These are phyloP conservation scores for Sylvia atricapilla DNA, from an alignment of 2,113 vertebrate species.

Conservation along the genomic window DNA sequence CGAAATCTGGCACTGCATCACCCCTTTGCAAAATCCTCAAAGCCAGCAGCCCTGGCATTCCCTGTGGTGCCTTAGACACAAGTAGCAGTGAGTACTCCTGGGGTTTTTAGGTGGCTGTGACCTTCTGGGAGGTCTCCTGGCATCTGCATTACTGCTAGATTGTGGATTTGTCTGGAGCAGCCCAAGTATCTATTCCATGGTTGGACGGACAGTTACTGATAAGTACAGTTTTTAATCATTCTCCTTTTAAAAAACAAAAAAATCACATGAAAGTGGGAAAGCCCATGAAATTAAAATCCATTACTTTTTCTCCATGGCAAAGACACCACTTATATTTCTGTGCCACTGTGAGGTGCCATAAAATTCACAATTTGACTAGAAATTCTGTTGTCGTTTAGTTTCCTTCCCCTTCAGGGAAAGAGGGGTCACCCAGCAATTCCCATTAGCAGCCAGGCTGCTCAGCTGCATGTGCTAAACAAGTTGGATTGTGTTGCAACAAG, in stretches of 20 bases:
- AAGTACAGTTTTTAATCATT: not conserved
- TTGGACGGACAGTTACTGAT: not conserved
- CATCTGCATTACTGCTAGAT: not conserved
- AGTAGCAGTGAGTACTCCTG: not conserved
- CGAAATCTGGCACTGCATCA: not conserved
- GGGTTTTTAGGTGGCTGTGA: not conserved
- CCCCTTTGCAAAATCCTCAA: not conserved
- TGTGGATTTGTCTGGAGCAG: not conserved
- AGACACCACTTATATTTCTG: accelerated
- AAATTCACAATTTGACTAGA: not conserved
- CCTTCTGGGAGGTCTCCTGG: not conserved
- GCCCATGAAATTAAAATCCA: not conserved
- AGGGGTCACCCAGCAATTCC: not conserved
- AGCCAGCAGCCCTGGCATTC: not conserved
- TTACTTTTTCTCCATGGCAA: not conserved
- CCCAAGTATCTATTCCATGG: not conserved
- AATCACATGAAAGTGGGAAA: not conserved
- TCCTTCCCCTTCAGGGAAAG: not conserved
- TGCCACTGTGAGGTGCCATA: not conserved
- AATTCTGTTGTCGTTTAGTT: not conserved
- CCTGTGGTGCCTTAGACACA: not conserved
- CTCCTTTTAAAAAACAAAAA: not conserved
- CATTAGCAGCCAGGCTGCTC: not conserved
- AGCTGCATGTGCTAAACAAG: not conserved
- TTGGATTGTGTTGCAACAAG: not conserved